phyloP scores from a whole-genome alignment of 2,113 vertebrate genomes.

The Ammospiza nelsoni region DNA sequence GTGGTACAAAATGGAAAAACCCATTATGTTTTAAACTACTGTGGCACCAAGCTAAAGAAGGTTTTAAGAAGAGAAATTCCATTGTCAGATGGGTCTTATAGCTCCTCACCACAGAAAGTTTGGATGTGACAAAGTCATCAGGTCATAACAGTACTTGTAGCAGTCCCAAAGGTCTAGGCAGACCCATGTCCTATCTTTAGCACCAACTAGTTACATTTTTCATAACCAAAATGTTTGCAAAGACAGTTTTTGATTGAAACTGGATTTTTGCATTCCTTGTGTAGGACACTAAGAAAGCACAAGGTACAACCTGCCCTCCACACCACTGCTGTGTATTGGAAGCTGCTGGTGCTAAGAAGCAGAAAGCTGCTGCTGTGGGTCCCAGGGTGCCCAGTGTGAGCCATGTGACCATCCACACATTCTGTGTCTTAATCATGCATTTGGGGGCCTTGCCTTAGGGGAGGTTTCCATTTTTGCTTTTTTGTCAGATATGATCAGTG shows the following conservation, averaged over 20 bases:
- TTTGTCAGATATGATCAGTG: background rate
- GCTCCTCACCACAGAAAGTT: background rate
- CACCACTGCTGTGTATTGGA: accelerated
- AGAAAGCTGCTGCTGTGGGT: background rate
- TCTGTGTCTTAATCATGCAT: background rate
- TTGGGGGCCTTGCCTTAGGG: background rate
- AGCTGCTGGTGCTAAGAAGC: background rate
- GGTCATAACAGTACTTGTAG: background rate
- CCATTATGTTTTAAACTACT: background rate
- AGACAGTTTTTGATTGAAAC: background rate
- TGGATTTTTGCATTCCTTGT: background rate
- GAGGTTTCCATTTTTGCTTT: background rate
- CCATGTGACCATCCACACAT: accelerated
- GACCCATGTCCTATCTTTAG: background rate
- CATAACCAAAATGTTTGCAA: background rate
- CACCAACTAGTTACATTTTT: background rate
- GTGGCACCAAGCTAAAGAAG: background rate
- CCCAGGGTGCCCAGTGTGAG: accelerated
- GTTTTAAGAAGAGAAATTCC: background rate
- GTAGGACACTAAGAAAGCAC: background rate
- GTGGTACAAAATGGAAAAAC: background rate
- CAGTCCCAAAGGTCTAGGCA: background rate
- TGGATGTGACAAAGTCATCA: background rate
- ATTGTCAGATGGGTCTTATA: background rate
- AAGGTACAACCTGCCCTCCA: background rate